These are phyloP conservation scores for Forbesichthys agassizii DNA, from an alignment of 2,113 vertebrate species.

Conservation along the genomic window DNA sequence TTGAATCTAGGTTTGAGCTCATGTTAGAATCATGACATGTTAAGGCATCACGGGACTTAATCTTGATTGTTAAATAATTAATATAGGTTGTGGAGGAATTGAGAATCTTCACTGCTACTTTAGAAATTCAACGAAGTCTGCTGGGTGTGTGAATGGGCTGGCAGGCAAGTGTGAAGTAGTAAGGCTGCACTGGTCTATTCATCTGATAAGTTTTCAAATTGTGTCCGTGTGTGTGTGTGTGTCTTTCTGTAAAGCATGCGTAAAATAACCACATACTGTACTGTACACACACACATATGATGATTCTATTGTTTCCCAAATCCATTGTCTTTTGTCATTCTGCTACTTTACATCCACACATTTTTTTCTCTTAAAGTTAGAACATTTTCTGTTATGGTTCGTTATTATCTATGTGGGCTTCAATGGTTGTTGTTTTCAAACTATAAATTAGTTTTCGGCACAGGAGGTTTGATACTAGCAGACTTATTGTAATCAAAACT, in stretches of 20 bases:
- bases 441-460: too few species aligned
- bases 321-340: constrained; percentile 4
- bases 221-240: not conserved
- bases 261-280: not conserved
- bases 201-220: not conserved
- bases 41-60: constrained; percentile 39
- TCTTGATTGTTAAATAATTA: constrained; percentile 57
- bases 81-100: constrained; percentile 52
- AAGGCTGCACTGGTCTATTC: not conserved
- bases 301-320: constrained; percentile 5
- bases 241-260: not conserved
- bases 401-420: not conserved
- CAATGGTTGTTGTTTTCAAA: not conserved
- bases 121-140: constrained; percentile 8
- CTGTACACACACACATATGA: too few species aligned
- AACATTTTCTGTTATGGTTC: constrained; percentile 9
- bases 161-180: not conserved
- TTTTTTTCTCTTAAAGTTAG: constrained; percentile 15
- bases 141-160: constrained; percentile 1
- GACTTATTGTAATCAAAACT: constrained; percentile 40
- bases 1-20: constrained; percentile 51
- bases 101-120: constrained; percentile 28
- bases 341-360: constrained; percentile 3
- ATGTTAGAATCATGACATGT: constrained; percentile 56
- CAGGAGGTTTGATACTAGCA: constrained; percentile 2